Evolutionary conservation across 2,797 vertebrate species (phyloP).

Genomic region (Pangasius mekongensis): DNA sequence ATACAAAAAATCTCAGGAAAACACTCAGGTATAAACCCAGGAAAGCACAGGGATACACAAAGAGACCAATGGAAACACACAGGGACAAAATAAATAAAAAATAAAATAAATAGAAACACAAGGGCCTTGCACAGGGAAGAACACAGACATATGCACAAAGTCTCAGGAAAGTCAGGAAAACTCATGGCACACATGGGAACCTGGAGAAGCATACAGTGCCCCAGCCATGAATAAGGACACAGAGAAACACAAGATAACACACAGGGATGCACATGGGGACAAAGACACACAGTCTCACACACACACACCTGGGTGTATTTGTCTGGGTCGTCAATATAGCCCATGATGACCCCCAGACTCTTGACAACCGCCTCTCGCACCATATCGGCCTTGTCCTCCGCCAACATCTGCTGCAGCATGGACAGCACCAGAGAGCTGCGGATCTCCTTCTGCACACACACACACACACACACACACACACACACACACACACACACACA

Average conservation of each 20-base stretch:
- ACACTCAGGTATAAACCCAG: not conserved
- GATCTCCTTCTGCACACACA: constrained; percentile 88
- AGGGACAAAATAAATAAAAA: not conserved
- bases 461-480: constrained; percentile 4
- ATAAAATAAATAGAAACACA: not conserved
- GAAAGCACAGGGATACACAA: not conserved
- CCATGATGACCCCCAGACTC: constrained; percentile 97
- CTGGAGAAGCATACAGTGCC: not conserved
- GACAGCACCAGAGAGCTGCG: constrained; percentile 96
- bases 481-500: constrained; percentile 16
- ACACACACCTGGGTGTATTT: constrained; percentile 88
- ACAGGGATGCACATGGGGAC: not conserved
- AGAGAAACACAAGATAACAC: not conserved
- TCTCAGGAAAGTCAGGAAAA: not conserved
- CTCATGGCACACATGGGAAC: not conserved
- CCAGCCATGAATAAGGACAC: not conserved
- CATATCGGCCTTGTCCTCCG: constrained; percentile 97
- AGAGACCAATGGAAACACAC: not conserved
- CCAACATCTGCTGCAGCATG: constrained; percentile 98
- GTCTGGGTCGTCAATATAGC: constrained; percentile 96
- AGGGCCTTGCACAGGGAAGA: not conserved
- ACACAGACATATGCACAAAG: not conserved
- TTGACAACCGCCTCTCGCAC: constrained; percentile 98
- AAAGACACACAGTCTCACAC: not conserved
- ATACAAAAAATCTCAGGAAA: not conserved